A percentile compares a stretch with the other conserved stretches of the same genome.
phyloP scores from a whole-genome alignment of 2,113 vertebrate genomes.

The Cryptotis parvus region DNA sequence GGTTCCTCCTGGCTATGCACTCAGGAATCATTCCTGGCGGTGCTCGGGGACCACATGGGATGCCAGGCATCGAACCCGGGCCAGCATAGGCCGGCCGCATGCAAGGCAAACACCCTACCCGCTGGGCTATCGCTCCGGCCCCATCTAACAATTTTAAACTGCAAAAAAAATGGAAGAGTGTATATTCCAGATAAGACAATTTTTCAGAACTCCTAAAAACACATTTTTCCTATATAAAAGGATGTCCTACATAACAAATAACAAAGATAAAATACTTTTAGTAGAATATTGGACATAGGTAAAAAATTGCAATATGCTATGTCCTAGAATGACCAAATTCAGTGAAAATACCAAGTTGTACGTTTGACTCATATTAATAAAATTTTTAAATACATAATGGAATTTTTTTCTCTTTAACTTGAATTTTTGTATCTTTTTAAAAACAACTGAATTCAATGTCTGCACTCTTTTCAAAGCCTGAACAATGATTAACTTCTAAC shows the following conservation, averaged over 20 bases:
- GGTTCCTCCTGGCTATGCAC: too few species aligned
- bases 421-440: not conserved
- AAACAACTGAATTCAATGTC: not conserved
- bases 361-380: not conserved
- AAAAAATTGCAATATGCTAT: not conserved
- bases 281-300: not conserved
- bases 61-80: too few species aligned
- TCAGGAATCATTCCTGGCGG: too few species aligned
- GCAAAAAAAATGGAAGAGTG: not conserved
- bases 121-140: too few species aligned
- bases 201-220: not conserved
- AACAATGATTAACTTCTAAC: not conserved
- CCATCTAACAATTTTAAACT: not conserved
- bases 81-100: too few species aligned
- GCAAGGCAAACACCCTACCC: too few species aligned
- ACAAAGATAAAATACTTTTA: not conserved
- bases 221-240: not conserved
- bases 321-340: too few species aligned
- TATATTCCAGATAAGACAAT: not conserved
- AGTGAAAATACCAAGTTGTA: not conserved
- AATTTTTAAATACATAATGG: not conserved
- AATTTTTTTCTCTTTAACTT: not conserved
- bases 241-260: not conserved
- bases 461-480: not conserved
- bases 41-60: too few species aligned